Conservation (phyloP, 2,888 invertebrate genomes). For the Cantharis nigra region DNA sequence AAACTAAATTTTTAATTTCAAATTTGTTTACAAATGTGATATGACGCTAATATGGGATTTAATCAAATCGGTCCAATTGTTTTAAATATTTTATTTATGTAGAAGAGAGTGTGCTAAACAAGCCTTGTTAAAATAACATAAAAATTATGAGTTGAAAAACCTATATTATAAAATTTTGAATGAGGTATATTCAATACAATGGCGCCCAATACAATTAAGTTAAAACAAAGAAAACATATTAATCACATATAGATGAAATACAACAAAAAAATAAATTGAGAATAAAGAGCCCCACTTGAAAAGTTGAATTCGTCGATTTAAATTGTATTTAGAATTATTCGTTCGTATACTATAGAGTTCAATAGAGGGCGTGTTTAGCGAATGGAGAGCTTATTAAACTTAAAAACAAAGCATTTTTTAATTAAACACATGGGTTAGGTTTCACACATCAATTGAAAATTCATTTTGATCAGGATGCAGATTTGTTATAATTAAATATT, state of each 20-base stretch:
- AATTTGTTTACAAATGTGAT: background rate
- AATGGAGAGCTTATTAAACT: constrained; percentile 55
- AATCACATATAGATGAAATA: constrained; percentile 30
- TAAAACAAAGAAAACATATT: constrained; percentile 26
- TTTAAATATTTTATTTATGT: background rate
- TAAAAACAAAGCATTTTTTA: constrained; percentile 57
- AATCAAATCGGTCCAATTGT: background rate
- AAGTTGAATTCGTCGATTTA: constrained; percentile 47
- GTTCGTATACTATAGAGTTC: constrained; percentile 48
- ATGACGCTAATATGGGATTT: background rate
- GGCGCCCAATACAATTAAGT: background rate
- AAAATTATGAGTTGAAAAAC: background rate
- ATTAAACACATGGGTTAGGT: constrained; percentile 55
- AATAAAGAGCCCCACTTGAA: constrained; percentile 38
- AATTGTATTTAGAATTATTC: constrained; percentile 51
- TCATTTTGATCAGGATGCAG: constrained; percentile 53
- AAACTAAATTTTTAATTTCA: background rate
- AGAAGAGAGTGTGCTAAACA: background rate
- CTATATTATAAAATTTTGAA: background rate
- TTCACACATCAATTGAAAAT: constrained; percentile 57
- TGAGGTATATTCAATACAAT: background rate
- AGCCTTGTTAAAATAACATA: background rate
- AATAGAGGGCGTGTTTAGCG: constrained; percentile 50
- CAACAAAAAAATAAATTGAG: constrained; percentile 31
- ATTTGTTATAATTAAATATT: constrained; percentile 51